Evolutionary conservation across 2,888 invertebrate species (phyloP), one percentile per base, ranked within the genome.

Genomic region (Nomada fucata): DNA sequence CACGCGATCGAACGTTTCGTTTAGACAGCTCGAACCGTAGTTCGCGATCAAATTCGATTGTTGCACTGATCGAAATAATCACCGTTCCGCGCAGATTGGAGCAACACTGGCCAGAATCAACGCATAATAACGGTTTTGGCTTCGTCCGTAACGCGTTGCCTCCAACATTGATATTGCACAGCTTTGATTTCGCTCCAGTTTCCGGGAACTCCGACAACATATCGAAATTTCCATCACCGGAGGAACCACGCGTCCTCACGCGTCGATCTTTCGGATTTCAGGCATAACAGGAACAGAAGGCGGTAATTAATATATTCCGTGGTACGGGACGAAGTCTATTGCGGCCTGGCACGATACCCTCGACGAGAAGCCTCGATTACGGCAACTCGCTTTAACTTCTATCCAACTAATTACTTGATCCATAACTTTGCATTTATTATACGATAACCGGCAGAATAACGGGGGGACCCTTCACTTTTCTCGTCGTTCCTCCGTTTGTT

Each of bases 351-450:
- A 57, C 79, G 79, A 83, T 83, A 76, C 70, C 67, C 36, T 53
- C 63, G 76, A 84, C 74, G 81, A 83, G 81, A 80, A 76, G 79
- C 68, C 74, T 75, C 85, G 85, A 88, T 89, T 85, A 83, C 77
- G 71, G 70, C 65, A 67, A 83, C 88, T 88, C 83, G 78, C 80
- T 88, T 85, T 80, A 88, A 90, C 86, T 89, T 88, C 86, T 80
- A 74, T 76, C 75, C 79, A 81, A 89, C 88, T 89, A 89, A 90
- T 90, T 90, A 90, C 83, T 79, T 70, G 78, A 87, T 87, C 89
- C 90, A 89, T 87, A 90, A 90, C 81, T 90, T 90, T 89, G 84
- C 88, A 90, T 89, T 90, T 85, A 89, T 89, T 88, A 90, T 69
- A 50, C 36, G 44, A 65, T 82, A 83, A 88, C 85, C 82, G 79